Base-by-base conservation (phyloP, 2,113 vertebrate genomes). In the Poeciliopsis retropinna region DNA sequence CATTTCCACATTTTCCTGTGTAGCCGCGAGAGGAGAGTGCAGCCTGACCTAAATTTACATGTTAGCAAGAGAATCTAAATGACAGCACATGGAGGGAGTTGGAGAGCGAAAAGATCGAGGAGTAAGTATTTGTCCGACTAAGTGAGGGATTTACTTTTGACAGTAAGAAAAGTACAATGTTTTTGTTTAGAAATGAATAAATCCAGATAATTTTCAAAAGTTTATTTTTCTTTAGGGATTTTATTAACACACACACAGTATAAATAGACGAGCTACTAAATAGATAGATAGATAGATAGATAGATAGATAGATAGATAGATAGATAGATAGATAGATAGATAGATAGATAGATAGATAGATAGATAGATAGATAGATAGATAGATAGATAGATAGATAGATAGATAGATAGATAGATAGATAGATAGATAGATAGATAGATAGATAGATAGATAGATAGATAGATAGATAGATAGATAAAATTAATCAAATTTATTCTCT, bases 11-110 rank as follows among this genome's bases (percentile, higher is more conserved):
- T 88, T 89, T 89, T 87, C 76, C 87, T 86, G 80, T 68, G 66
- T 85, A 89, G 85, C 91, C 85, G 82, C 15, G 82, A 85, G 79
- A 90, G 86, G 86, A 91, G 89, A 90, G 87, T 88, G 87, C 83
- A 82, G 92, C 90, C 89, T 95, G 94, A 95, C 94, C 94, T 94
- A 95, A 94, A 95, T 95, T 92, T 93, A 93, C 83, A 93, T 91
- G 89, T 91, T 90, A 84, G 90, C 69, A 80, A 91, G 88, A 84
- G 87, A 94, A 94, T 95, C 89, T 93, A 92, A 88, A 94, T 94
- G 94, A 94, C 94, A 94, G 92, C 90, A 85, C 87, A 93, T 67
- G 90, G 78, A 89, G 83, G 78, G 81, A 87, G 76, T 83, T 85
- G 64, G 67, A 85, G 71, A 67, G 22, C 22, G 51, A 57, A 57